Percentiles rank a stretch among this genome's conserved stretches.
These are phyloP conservation scores for Phyllotreta cruciferae DNA, from an alignment of 2,888 invertebrate genomes.

Conservation along the genomic window DNA sequence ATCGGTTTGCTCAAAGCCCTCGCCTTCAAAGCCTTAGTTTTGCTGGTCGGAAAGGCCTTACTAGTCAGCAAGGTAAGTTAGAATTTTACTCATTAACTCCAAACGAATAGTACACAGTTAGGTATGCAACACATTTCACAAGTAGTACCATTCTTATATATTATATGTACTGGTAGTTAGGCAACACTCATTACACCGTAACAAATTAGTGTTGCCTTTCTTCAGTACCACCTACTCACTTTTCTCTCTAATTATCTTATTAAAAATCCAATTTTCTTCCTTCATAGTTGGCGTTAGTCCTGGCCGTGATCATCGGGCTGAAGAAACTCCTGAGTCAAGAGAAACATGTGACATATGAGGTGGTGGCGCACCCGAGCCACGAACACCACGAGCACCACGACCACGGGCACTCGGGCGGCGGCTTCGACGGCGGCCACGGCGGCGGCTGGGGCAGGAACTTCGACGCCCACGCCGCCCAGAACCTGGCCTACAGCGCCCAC, in stretches of 20 bases:
- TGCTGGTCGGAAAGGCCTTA: conserved; percentile 85
- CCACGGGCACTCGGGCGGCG: conserved; percentile 53
- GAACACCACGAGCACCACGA: conserved; percentile 63
- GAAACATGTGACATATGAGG: conserved; percentile 77
- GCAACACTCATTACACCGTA: no score
- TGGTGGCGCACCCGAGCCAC: conserved; percentile 76
- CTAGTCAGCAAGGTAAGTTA: conserved; percentile 73
- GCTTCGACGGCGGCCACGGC: conserved; percentile 44
- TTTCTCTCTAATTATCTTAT: neutral
- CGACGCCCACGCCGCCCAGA: conserved; percentile 62
- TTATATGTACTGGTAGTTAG: neutral
- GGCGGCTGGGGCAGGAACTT: conserved; percentile 70
- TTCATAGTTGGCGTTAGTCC: conserved; percentile 73
- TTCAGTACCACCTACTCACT: no score
- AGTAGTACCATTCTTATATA: neutral
- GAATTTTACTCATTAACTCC: no score
- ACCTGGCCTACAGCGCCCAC: conserved; percentile 71
- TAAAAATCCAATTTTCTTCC: neutral
- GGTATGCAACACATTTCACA: neutral
- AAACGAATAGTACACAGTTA: neutral
- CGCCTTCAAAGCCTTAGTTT: conserved; percentile 80
- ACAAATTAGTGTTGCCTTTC: no score
- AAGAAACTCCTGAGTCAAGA: conserved; percentile 82
- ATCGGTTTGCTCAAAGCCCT: conserved; percentile 81
- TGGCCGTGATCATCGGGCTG: conserved; percentile 81